A percentile compares a stretch with the other conserved stretches of the same genome.
phyloP scores from a whole-genome alignment of 2,888 invertebrate species.

The Halocaridina rubra region DNA sequence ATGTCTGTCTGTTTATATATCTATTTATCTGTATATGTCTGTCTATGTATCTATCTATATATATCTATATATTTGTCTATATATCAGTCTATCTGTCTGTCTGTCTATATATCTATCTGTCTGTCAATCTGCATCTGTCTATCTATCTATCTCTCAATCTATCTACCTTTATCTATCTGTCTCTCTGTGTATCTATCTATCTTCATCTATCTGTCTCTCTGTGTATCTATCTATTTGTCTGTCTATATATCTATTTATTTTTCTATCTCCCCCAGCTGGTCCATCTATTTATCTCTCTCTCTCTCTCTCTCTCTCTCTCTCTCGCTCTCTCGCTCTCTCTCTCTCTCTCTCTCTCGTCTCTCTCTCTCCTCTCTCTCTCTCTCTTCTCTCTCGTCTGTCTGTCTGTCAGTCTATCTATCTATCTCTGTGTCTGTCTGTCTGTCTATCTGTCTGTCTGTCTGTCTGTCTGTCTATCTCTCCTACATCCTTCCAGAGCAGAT shows the following conservation, averaged over 20 bases:
- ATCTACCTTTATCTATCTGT: constrained; percentile 4
- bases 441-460: no score
- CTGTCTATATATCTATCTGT: constrained; percentile 17
- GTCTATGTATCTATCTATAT: constrained; percentile 15
- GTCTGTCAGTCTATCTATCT: not conserved
- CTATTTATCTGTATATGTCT: not conserved
- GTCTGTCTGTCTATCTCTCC: no score
- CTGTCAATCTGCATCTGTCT: not conserved
- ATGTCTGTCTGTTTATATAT: not conserved
- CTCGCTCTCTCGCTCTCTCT: not conserved
- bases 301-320: no score
- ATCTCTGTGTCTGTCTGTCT: not conserved
- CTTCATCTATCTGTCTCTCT: constrained; percentile 6
- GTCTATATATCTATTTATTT: not conserved
- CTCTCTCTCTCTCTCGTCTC: constrained; percentile 1
- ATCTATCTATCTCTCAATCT: constrained; percentile 11
- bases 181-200: constrained; percentile 16
- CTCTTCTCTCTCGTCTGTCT: constrained; percentile 9
- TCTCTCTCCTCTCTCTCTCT: not conserved
- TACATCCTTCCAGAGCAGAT: no score
- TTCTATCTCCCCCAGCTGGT: not conserved
- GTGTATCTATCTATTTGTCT: not conserved
- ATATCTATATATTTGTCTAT: constrained; percentile 19
- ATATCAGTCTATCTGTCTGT: constrained; percentile 4
- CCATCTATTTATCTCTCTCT: no score